Conservation (phyloP, 2,797 vertebrate species). For the Carcharodon carcharias region DNA sequence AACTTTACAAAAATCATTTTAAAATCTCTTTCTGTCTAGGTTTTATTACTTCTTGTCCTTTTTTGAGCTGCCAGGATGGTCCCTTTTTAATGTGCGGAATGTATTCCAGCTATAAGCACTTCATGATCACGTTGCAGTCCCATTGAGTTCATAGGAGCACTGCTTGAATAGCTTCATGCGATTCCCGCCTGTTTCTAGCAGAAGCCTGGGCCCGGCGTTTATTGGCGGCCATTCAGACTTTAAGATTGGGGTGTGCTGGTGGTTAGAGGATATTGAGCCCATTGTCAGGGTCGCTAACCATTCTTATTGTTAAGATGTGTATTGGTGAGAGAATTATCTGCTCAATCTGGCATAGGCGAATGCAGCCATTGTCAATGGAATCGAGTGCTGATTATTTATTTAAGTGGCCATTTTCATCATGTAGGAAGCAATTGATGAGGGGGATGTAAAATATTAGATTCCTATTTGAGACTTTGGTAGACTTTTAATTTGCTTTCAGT, state of each 20-base stretch:
- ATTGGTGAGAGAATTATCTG: background rate
- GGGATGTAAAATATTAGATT: background rate
- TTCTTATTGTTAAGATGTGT: background rate
- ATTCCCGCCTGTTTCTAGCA: background rate
- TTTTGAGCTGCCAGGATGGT: too few relatives aligned
- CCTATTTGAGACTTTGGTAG: background rate
- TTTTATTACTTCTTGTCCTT: background rate
- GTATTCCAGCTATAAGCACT: background rate
- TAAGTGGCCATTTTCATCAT: background rate
- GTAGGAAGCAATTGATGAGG: background rate
- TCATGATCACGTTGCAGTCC: background rate
- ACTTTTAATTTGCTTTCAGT: conserved; percentile 5
- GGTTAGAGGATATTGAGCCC: background rate
- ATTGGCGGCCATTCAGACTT: background rate
- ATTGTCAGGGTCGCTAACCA: background rate
- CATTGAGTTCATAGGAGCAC: background rate
- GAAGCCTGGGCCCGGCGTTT: background rate
- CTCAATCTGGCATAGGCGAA: background rate
- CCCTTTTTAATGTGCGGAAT: background rate
- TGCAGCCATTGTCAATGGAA: background rate
- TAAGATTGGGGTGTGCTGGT: background rate
- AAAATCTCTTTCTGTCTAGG: background rate
- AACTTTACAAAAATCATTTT: background rate
- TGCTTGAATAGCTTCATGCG: background rate
- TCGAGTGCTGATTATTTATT: background rate